Evolutionary conservation across 2,113 vertebrate species (phyloP), one percentile per base, ranked within the genome.

Genomic region (Trematomus loennbergii): DNA sequence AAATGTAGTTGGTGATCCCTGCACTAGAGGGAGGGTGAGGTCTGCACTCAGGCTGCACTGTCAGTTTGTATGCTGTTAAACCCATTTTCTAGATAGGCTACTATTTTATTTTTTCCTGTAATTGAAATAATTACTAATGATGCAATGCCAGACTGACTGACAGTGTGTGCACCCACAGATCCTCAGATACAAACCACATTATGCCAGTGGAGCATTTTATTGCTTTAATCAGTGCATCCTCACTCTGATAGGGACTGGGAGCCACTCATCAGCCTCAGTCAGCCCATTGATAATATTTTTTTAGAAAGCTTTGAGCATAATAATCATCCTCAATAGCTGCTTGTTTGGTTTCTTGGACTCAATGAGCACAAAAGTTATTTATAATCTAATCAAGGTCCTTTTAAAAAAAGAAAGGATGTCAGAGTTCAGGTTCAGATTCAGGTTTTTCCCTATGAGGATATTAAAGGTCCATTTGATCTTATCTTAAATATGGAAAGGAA

Each of bases 11-110:
- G 22, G 22, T 22, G 22, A 22, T 22, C 22, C 22, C 22, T 22
- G 22, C 22, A 86, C 84, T 83, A 83, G 76, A 82, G 75, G 79
- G 84, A 66, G 60, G 60, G 59, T 70, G 48, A 65, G 29, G 18
- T 52, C 61, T 57, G 55, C 40, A 25, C 9, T 60, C 43, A 72
- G 5, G 61, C 2, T 3, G 25, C 48, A 48, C 25, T 43, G 15
- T 58, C 52, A 50, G 36, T 40, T 40, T 40, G 5, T 40, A 43
- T 22, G 45, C 45, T 68, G 15, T 25, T 3, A 46, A 25, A 58
- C 43, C 25, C 13, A 54, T 15, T 29, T 17, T 55, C 5, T 33
- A 40, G 36, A 40, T 40, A 40, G 36, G 36, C 4, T n/a, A 40
- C 36, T 40, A 40, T 40, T 40, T 40, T 40, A 40, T 40, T 40